Percentiles rank a stretch among this genome's conserved stretches.
Evolutionary conservation across 2,113 vertebrate species (phyloP).

Genomic region (Sebastes schlegelii): DNA sequence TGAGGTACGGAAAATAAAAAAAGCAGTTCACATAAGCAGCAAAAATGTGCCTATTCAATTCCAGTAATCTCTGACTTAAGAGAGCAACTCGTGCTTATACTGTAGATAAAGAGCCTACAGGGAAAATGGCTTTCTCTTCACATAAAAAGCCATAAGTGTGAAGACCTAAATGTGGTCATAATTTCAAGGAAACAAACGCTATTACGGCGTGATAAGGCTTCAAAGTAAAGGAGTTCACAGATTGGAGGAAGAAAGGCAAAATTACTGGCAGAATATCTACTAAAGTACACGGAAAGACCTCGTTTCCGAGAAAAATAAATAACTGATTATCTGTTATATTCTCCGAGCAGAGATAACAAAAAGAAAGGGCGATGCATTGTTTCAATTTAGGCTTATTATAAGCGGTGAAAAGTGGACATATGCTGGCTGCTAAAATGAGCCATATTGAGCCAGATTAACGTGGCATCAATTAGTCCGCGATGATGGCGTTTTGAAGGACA

Average conservation of each 20-base stretch:
- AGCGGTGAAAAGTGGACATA: slow-evolving; percentile 66
- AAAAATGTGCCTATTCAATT: slow-evolving; percentile 50
- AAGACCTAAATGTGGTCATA: slow-evolving; percentile 45
- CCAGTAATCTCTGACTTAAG: slow-evolving; percentile 44
- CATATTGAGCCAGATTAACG: slow-evolving; percentile 71
- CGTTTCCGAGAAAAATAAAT: slow-evolving; percentile 32
- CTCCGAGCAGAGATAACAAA: slow-evolving; percentile 2
- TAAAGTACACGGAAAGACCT: slow-evolving; percentile 4
- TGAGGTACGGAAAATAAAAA: slow-evolving; percentile 15
- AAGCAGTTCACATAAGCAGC: slow-evolving; percentile 17
- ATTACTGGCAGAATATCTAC: slow-evolving; percentile 30
- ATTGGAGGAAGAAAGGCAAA: slow-evolving; percentile 24
- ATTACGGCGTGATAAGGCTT: slow-evolving; percentile 54
- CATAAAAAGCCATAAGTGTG: slow-evolving; percentile 50
- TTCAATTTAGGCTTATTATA: slow-evolving; percentile 45
- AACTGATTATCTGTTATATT: slow-evolving; percentile 40
- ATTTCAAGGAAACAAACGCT: slow-evolving; percentile 60
- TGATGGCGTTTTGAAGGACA: slow-evolving; percentile 73
- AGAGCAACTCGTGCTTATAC: slow-evolving; percentile 31
- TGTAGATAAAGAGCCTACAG: slow-evolving; percentile 48
- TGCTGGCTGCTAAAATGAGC: slow-evolving; percentile 57
- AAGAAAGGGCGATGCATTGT: slow-evolving; percentile 40
- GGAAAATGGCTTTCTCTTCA: slow-evolving; percentile 60
- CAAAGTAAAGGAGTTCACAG: slow-evolving; percentile 41
- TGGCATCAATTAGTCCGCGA: slow-evolving; percentile 68